Evolutionary conservation across 1,140 invertebrate species (phyloP).

Genomic region (Coboldia fuscipes): DNA sequence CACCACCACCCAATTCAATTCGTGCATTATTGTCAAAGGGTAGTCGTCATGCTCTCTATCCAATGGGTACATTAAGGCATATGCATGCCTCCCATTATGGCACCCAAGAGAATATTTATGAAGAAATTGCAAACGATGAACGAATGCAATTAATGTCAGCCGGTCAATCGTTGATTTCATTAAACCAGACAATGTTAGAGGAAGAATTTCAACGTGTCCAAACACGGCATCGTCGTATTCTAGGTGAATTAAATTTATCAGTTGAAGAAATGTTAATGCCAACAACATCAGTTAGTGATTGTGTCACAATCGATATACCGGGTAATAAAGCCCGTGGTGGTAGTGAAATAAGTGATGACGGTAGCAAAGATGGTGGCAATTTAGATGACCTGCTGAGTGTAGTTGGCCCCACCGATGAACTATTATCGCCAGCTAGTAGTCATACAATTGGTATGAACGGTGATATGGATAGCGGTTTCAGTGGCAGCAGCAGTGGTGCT

Average conservation of each 20-base stretch:
- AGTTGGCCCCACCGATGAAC: slow-evolving; percentile 41
- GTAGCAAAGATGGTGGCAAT: slow-evolving; percentile 26
- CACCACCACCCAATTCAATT: slow-evolving; percentile 22
- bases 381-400: slow-evolving; percentile 33
- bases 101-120: slow-evolving; percentile 70
- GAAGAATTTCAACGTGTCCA: slow-evolving; percentile 63
- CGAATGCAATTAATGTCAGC: slow-evolving; percentile 12
- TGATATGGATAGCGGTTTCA: slow-evolving; percentile 49
- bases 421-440: slow-evolving; percentile 33
- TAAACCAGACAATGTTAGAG: slow-evolving; percentile 38
- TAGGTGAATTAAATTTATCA: slow-evolving; percentile 67
- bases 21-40: slow-evolving; percentile 16
- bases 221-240: slow-evolving; percentile 50
- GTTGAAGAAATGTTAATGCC: slow-evolving; percentile 77
- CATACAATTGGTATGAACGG: slow-evolving; percentile 10
- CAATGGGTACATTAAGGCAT: slow-evolving; percentile 11
- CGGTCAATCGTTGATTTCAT: slow-evolving; percentile 24
- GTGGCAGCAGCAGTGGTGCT: slow-evolving; percentile 55
- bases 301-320: slow-evolving; percentile 7
- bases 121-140: slow-evolving; percentile 44
- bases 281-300: slow-evolving; percentile 17
- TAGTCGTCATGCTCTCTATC: slow-evolving; percentile 16
- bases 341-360: slow-evolving; percentile 23
- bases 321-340: slow-evolving; percentile 19
- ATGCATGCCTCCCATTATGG: slow-evolving; percentile 44